Evolutionary conservation across 2,888 invertebrate genomes (phyloP).

Genomic region (Clivina fossor): DNA sequence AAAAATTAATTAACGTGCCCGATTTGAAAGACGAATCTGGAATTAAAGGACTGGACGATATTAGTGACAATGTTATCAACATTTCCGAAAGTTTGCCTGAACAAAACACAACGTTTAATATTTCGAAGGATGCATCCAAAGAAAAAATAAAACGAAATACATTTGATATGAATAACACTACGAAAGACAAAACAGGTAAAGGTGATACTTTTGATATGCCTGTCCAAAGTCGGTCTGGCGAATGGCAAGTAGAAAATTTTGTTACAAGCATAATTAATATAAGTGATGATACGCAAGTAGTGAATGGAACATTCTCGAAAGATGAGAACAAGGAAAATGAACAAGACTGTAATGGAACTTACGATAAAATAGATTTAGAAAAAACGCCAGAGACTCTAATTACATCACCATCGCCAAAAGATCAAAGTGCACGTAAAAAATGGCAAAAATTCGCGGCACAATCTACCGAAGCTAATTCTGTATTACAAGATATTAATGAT

Average conservation of each 20-base stretch:
- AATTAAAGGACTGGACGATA: slow-evolving; percentile 11
- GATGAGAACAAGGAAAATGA: background rate
- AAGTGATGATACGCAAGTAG: background rate
- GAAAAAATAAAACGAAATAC: background rate
- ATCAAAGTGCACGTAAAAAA: slow-evolving; percentile 17
- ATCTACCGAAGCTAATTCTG: slow-evolving; percentile 10
- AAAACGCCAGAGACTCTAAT: background rate
- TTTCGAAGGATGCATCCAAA: background rate
- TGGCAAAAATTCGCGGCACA: slow-evolving; percentile 21
- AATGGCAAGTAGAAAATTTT: slow-evolving; percentile 9
- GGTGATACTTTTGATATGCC: slow-evolving; percentile 8
- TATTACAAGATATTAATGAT: slow-evolving; percentile 15
- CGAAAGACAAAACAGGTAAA: background rate
- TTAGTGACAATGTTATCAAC: slow-evolving; percentile 15
- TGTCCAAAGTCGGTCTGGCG: slow-evolving; percentile 3
- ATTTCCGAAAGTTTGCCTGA: slow-evolving; percentile 12
- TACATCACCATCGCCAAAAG: background rate
- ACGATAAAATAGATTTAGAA: background rate
- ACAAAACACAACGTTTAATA: slow-evolving; percentile 5
- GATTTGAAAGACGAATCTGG: too few species aligned
- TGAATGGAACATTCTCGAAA: background rate
- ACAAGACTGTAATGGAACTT: background rate
- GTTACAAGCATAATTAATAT: background rate
- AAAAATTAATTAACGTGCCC: too few species aligned
- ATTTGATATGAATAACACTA: background rate